phyloP scores from a whole-genome alignment of 2,113 vertebrate species.

The Chlamydotis undulata region DNA sequence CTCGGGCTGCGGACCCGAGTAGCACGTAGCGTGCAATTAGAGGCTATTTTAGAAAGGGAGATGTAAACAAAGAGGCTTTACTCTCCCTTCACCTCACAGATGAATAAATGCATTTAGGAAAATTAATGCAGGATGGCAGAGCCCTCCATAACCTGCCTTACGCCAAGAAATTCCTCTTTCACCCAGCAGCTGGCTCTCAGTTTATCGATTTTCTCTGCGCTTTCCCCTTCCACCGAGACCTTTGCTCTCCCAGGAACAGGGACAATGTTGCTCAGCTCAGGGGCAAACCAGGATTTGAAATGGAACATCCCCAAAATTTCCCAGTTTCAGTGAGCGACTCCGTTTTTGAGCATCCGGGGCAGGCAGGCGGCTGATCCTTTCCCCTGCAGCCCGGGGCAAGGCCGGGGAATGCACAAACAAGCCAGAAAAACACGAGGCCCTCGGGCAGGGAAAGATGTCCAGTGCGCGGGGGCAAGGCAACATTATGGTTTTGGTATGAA shows the following conservation, averaged over 20 bases:
- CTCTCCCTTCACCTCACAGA: background rate
- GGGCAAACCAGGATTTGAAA: background rate
- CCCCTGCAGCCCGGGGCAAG: background rate
- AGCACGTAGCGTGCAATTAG: background rate
- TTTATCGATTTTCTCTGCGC: background rate
- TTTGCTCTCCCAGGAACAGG: fast-evolving
- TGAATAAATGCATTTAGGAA: background rate
- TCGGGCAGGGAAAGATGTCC: background rate
- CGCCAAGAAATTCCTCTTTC: fast-evolving
- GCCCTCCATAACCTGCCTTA: background rate
- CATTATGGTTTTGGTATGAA: background rate
- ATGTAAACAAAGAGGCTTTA: background rate
- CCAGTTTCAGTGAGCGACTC: fast-evolving
- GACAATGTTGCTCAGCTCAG: background rate
- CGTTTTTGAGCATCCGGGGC: fast-evolving
- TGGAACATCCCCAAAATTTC: background rate
- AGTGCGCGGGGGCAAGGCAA: background rate
- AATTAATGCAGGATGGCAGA: background rate
- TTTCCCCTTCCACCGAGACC: background rate
- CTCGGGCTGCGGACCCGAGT: background rate
- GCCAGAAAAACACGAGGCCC: background rate
- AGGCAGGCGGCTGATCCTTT: background rate
- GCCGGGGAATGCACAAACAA: background rate
- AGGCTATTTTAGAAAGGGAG: background rate
- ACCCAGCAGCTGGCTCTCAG: background rate